phyloP scores from a whole-genome alignment of 2,113 vertebrate genomes.

The Riparia riparia region DNA sequence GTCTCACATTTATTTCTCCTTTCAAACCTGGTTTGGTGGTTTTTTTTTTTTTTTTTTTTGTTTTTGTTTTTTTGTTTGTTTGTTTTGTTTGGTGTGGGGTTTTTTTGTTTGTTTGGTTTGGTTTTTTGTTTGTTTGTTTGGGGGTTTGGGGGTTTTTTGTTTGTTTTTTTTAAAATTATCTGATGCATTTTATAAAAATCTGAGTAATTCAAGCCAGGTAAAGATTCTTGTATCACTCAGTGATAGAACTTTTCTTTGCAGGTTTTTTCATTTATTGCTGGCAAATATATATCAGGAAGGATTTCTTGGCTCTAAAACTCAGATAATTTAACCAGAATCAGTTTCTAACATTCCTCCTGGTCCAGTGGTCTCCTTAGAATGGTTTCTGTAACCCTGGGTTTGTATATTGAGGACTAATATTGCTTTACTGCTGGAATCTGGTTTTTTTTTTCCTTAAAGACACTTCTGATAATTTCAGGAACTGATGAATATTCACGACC shows the following conservation, averaged over 20 bases:
- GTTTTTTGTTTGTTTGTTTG: too few relatives aligned
- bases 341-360: background rate
- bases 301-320: background rate
- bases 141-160: too few relatives aligned
- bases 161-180: too few relatives aligned
- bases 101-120: too few relatives aligned
- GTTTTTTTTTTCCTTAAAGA: background rate
- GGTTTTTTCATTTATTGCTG: background rate
- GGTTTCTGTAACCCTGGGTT: background rate
- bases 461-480: slow-evolving; percentile 78
- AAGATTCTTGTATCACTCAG: background rate
- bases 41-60: background rate
- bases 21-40: background rate
- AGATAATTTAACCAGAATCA: background rate
- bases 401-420: background rate
- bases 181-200: background rate
- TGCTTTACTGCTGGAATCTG: background rate
- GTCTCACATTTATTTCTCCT: background rate
- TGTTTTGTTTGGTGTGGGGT: too few relatives aligned
- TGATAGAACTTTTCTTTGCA: background rate
- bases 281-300: background rate
- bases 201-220: background rate
- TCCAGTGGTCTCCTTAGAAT: background rate
- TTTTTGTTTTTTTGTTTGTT: too few relatives aligned
- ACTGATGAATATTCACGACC: slow-evolving; percentile 86